Evolutionary conservation across 2,113 vertebrate species (phyloP).

Genomic region (Rissa tridactyla): DNA sequence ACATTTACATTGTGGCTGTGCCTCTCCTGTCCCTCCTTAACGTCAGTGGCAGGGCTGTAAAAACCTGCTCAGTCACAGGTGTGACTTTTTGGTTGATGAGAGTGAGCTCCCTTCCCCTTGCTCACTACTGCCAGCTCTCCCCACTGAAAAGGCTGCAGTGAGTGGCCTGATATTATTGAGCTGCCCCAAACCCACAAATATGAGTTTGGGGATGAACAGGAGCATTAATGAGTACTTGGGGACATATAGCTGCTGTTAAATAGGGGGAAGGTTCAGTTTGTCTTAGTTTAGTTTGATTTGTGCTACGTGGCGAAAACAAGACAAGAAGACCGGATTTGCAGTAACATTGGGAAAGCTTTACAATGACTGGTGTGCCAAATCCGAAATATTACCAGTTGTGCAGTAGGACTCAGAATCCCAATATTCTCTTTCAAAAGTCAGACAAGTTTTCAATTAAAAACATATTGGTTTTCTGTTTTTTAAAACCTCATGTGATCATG

Average conservation of each 20-base stretch:
- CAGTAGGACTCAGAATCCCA: neutral
- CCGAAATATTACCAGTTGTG: neutral
- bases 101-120: neutral
- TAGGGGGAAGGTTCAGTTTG: neutral
- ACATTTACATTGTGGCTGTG: neutral
- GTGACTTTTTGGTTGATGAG: neutral
- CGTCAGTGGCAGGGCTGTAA: neutral
- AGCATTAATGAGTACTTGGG: neutral
- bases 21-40: neutral
- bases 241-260: neutral
- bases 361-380: neutral
- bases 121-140: neutral
- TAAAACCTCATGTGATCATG: neutral
- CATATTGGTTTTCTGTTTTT: neutral
- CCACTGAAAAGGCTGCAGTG: neutral
- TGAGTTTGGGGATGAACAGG: neutral
- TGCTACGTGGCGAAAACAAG: neutral
- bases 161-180: neutral
- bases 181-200: neutral
- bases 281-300: neutral
- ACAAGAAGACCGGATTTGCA: neutral
- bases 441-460: neutral
- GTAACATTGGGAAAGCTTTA: neutral
- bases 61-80: neutral
- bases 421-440: neutral